These are phyloP conservation scores for Bos taurus DNA, from an alignment of 2,113 vertebrate species.

Conservation along the genomic window DNA sequence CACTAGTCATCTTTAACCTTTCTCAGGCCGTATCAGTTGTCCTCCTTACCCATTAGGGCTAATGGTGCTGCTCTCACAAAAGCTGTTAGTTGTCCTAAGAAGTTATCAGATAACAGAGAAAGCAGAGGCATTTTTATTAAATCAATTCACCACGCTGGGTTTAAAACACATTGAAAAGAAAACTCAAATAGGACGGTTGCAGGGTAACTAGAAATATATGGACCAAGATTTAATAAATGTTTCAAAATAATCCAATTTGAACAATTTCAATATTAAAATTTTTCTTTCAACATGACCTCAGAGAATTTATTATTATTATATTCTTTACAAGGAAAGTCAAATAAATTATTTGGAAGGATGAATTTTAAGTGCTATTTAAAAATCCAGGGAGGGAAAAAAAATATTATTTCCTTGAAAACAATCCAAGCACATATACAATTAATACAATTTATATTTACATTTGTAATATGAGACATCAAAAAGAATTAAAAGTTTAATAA, in stretches of 20 bases:
- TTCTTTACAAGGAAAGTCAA: not conserved
- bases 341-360: not conserved
- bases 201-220: conserved; percentile 73
- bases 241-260: conserved; percentile 54
- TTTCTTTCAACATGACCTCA: not conserved
- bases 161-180: conserved; percentile 80
- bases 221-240: conserved; percentile 74
- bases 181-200: conserved; percentile 72
- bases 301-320: not conserved
- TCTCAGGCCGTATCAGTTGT: conserved; percentile 80
- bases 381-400: not conserved
- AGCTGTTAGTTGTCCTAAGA: conserved; percentile 89
- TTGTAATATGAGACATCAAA: not conserved
- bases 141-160: conserved; percentile 82
- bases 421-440: not conserved
- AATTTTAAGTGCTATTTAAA: not conserved
- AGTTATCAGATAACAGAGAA: conserved; percentile 86
- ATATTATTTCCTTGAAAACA: not conserved
- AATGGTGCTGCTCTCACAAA: conserved; percentile 88
- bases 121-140: conserved; percentile 85
- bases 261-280: not conserved
- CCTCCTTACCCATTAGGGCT: conserved; percentile 83
- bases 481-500: not conserved
- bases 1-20: conserved; percentile 81
- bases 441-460: not conserved